Conservation (phyloP, 2,888 invertebrate genomes). For the Chaitophorus viminalis region DNA sequence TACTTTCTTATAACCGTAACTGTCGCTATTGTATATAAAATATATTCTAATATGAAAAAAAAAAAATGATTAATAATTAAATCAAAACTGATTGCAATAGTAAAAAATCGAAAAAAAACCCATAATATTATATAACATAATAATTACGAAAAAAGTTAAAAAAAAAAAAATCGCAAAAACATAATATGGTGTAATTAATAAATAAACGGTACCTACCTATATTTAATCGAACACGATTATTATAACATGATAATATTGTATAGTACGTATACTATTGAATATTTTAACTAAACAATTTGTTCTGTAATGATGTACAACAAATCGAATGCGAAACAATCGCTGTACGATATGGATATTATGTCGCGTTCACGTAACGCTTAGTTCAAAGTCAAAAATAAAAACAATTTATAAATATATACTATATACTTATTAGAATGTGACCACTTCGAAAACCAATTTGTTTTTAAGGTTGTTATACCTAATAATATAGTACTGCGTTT, state of each 20-base stretch:
- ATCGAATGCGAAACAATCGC: neutral
- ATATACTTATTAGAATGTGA: no score
- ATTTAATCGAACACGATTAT: neutral
- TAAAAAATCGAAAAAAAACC: neutral
- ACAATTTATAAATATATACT: neutral
- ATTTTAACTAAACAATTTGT: neutral
- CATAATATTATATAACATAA: no score
- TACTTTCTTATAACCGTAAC: no score
- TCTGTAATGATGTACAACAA: neutral
- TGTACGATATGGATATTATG: no score
- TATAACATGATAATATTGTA: no score
- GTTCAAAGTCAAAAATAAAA: neutral
- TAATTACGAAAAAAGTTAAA: no score
- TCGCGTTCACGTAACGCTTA: neutral
- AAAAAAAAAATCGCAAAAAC: neutral
- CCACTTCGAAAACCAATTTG: neutral
- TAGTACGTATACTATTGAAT: no score
- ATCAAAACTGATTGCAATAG: neutral
- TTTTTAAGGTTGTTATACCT: neutral
- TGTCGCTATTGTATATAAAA: no score
- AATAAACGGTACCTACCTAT: neutral
- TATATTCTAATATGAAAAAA: neutral
- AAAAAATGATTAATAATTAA: neutral
- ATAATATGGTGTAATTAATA: neutral
- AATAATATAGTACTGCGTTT: no score